A percentile compares a stretch with the other conserved stretches of the same genome.
phyloP scores from a whole-genome alignment of 2,888 invertebrate genomes.

The Xestia rhomboidea region DNA sequence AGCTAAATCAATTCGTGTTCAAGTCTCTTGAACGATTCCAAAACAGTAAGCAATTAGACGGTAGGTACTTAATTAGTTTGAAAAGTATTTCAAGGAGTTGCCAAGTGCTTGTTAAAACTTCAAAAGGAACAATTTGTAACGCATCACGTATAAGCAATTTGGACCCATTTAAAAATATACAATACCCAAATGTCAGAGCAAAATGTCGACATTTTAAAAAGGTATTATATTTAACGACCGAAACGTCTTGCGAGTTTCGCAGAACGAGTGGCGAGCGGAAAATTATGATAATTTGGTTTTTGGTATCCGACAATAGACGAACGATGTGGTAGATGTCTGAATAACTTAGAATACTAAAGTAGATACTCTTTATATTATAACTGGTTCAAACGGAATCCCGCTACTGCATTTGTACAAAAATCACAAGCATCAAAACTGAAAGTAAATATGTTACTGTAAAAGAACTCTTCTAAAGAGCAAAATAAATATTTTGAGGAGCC shows the following conservation, averaged over 20 bases:
- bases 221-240: slow-evolving; percentile 75
- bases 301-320: slow-evolving; percentile 67
- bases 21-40: slow-evolving; percentile 4
- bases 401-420: background rate
- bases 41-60: slow-evolving; percentile 34
- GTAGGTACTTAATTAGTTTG: slow-evolving; percentile 27
- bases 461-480: background rate
- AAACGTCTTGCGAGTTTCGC: slow-evolving; percentile 75
- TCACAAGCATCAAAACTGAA: background rate
- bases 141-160: slow-evolving; percentile 59
- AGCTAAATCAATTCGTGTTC: background rate
- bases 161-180: slow-evolving; percentile 56
- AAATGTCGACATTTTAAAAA: slow-evolving; percentile 70
- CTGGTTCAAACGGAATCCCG: background rate
- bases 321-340: slow-evolving; percentile 67
- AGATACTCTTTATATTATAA: background rate
- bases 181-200: slow-evolving; percentile 61
- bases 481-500: background rate
- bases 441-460: background rate
- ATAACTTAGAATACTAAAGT: slow-evolving; percentile 54
- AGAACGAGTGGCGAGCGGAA: slow-evolving; percentile 79
- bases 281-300: slow-evolving; percentile 82
- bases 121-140: slow-evolving; percentile 62
- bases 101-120: slow-evolving; percentile 43
- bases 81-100: slow-evolving; percentile 46